A percentile compares a stretch with the other conserved stretches of the same genome.
Evolutionary conservation across 2,797 vertebrate genomes (phyloP).

Genomic region (Dermochelys coriacea): DNA sequence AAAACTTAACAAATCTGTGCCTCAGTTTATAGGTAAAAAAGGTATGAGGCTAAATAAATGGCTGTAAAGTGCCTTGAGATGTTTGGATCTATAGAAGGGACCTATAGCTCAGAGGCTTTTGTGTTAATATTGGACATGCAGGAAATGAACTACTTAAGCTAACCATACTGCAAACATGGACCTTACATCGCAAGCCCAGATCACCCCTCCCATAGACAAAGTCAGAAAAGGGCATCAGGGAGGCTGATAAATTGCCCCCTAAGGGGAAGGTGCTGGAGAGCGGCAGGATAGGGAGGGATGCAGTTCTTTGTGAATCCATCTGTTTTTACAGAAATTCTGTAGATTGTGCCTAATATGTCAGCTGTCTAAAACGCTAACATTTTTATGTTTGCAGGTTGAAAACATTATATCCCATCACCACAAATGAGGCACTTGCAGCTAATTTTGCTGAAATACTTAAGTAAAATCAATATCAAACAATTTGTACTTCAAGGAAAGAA

Average conservation of each 20-base stretch:
- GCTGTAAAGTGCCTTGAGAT: not conserved
- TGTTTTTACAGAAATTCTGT: not conserved
- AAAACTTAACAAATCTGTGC: not conserved
- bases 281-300: not conserved
- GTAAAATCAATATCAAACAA: not conserved
- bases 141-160: not conserved
- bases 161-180: not conserved
- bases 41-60: not conserved
- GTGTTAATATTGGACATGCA: not conserved
- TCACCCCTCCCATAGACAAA: not conserved
- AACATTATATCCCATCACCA: not conserved
- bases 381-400: not conserved
- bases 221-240: not conserved
- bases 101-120: too few species aligned
- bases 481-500: not conserved
- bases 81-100: too few species aligned
- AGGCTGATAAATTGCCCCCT: not conserved
- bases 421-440: not conserved
- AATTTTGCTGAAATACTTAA: slow-evolving; percentile 8
- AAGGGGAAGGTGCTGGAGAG: not conserved
- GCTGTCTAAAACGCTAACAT: not conserved
- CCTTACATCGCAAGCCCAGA: not conserved
- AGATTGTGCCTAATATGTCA: not conserved
- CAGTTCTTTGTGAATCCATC: not conserved
- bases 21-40: not conserved